Conservation (phyloP, 2,113 vertebrate species). For the Engystomops pustulosus region DNA sequence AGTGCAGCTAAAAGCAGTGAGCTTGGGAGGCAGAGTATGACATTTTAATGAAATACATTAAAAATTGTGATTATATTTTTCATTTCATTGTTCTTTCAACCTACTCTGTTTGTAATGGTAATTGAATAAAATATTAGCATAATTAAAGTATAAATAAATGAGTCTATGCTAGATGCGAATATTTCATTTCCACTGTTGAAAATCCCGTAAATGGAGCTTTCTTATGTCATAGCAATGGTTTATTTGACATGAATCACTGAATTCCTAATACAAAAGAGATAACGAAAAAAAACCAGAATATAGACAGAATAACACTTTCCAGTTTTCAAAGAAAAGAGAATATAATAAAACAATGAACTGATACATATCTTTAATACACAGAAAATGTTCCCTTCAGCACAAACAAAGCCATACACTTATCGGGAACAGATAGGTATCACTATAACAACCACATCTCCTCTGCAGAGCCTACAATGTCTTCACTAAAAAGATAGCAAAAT, state of each 20-base stretch:
- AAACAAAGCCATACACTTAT: conserved; percentile 36
- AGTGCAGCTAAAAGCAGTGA: neutral
- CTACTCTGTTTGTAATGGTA: conserved; percentile 11
- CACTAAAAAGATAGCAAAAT: neutral
- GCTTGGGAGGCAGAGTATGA: neutral
- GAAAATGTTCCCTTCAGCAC: conserved; percentile 34
- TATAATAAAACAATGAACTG: conserved; percentile 38
- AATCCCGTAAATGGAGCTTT: neutral
- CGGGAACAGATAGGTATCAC: conserved; percentile 21
- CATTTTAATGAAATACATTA: conserved; percentile 12
- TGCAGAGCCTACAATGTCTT: neutral
- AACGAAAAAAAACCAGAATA: conserved; percentile 11
- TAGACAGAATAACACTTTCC: conserved; percentile 24
- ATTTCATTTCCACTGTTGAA: neutral
- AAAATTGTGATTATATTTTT: conserved; percentile 23
- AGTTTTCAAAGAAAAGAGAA: conserved; percentile 25
- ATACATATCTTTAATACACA: conserved; percentile 38
- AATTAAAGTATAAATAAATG: conserved; percentile 20
- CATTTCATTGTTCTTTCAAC: conserved; percentile 8
- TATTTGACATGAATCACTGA: conserved; percentile 27
- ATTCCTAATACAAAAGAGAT: conserved; percentile 31
- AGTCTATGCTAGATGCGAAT: neutral
- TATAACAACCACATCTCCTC: conserved; percentile 3
- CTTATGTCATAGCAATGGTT: neutral
- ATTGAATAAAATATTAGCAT: conserved; percentile 20